These are phyloP conservation scores for Ditylenchus weischeri DNA, from an alignment of 2,888 invertebrate genomes.

Conservation along the genomic window DNA sequence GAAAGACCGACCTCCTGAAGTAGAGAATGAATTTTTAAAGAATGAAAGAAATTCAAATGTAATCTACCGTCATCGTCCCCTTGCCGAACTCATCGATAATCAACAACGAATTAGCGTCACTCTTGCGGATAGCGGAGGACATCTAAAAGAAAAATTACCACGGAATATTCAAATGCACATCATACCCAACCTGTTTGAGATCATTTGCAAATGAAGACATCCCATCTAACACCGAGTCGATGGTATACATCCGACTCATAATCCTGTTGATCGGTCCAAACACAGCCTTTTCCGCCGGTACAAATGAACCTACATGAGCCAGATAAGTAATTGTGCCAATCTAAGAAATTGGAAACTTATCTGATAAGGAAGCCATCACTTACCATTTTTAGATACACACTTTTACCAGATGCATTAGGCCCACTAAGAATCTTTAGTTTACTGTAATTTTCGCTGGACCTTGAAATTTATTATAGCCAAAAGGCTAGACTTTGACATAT, in stretches of 20 bases:
- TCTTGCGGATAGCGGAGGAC: constrained; percentile 70
- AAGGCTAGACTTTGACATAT: background rate
- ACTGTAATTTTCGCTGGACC: constrained; percentile 58
- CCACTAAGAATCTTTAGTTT: constrained; percentile 78
- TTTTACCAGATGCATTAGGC: constrained; percentile 87
- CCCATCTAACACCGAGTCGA: constrained; percentile 75
- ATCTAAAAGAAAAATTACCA: constrained; percentile 65
- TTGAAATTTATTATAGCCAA: constrained; percentile 10
- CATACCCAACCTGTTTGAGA: constrained; percentile 72
- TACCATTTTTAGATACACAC: constrained; percentile 81
- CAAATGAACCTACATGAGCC: constrained; percentile 83
- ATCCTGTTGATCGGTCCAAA: constrained; percentile 74
- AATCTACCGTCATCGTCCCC: constrained; percentile 68
- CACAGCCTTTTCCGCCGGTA: constrained; percentile 75
- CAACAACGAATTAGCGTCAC: constrained; percentile 70
- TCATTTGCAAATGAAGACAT: constrained; percentile 83
- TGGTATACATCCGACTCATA: constrained; percentile 72
- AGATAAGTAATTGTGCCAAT: constrained; percentile 76
- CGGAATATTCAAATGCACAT: too few species aligned
- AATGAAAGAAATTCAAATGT: background rate
- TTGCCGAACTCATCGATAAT: constrained; percentile 86
- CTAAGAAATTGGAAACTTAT: constrained; percentile 40
- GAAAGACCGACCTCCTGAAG: constrained; percentile 71
- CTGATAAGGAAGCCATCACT: background rate
- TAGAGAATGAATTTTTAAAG: background rate